These are phyloP conservation scores for Rapana venosa DNA, from an alignment of 2,888 invertebrate genomes.

Conservation along the genomic window DNA sequence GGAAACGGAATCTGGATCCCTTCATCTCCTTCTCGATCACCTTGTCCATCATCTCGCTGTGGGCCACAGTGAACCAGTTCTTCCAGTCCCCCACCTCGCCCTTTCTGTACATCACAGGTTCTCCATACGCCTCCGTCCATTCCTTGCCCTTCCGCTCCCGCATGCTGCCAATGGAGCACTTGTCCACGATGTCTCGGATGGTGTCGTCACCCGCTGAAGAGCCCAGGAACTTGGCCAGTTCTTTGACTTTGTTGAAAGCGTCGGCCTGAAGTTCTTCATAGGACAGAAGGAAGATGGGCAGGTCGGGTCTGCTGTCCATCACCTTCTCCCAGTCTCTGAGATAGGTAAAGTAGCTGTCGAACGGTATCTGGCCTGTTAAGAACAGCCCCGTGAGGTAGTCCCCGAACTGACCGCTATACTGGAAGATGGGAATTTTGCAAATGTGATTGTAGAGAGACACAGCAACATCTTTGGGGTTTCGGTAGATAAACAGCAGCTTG, in stretches of 20 bases:
- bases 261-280: conserved; percentile 47
- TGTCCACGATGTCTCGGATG: conserved; percentile 40
- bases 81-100: conserved; percentile 49
- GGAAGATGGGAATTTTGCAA: conserved; percentile 14
- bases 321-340: conserved; percentile 43
- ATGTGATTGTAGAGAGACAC: conserved; percentile 51
- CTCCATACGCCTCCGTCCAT: not conserved
- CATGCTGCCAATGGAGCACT: conserved; percentile 47
- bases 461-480: conserved; percentile 53
- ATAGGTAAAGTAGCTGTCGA: conserved; percentile 38
- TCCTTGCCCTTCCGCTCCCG: conserved; percentile 39
- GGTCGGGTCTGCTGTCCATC: conserved; percentile 35
- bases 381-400: conserved; percentile 42
- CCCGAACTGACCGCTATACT: conserved; percentile 32
- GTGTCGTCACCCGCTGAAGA: conserved; percentile 40
- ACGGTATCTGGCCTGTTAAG: conserved; percentile 37
- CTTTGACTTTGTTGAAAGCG: conserved; percentile 11
- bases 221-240: conserved; percentile 41
- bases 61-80: conserved; percentile 45
- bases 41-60: conserved; percentile 45
- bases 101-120: conserved; percentile 45
- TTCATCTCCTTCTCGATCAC: conserved; percentile 41
- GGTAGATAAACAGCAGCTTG: conserved; percentile 48
- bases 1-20: conserved; percentile 31
- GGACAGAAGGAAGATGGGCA: conserved; percentile 37